Evolutionary conservation across 2,797 vertebrate species (phyloP).

Genomic region (Sternotherus odoratus): DNA sequence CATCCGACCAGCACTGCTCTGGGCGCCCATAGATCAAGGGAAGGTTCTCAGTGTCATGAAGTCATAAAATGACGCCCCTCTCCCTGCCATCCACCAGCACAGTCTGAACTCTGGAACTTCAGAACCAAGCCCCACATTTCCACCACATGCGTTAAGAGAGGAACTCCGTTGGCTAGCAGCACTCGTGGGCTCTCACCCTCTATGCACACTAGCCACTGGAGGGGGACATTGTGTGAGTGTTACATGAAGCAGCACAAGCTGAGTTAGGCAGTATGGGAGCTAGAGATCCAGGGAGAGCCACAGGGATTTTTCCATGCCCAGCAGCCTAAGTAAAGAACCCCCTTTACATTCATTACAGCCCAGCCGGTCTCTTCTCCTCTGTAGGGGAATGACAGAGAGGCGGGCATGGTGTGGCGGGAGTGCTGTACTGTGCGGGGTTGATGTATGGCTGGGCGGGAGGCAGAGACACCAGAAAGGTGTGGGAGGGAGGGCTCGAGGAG

Average conservation of each 20-base stretch:
- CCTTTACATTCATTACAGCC: neutral
- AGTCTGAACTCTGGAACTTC: neutral
- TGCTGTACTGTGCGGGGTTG: neutral
- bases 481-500: neutral
- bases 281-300: neutral
- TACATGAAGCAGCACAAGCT: neutral
- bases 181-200: neutral
- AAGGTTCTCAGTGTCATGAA: neutral
- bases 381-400: neutral
- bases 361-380: neutral
- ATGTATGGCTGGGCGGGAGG: neutral
- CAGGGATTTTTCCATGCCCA: neutral
- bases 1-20: accelerated
- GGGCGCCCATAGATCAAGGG: neutral
- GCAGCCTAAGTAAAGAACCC: neutral
- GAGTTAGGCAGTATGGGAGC: neutral
- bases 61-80: neutral
- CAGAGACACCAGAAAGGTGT: neutral
- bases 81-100: neutral
- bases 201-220: neutral
- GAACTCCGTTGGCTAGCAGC: accelerated
- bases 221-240: neutral
- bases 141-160: accelerated
- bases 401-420: neutral
- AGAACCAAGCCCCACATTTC: accelerated